Base-by-base conservation (phyloP, 2,888 invertebrate species). In the Rhagonycha lutea region DNA sequence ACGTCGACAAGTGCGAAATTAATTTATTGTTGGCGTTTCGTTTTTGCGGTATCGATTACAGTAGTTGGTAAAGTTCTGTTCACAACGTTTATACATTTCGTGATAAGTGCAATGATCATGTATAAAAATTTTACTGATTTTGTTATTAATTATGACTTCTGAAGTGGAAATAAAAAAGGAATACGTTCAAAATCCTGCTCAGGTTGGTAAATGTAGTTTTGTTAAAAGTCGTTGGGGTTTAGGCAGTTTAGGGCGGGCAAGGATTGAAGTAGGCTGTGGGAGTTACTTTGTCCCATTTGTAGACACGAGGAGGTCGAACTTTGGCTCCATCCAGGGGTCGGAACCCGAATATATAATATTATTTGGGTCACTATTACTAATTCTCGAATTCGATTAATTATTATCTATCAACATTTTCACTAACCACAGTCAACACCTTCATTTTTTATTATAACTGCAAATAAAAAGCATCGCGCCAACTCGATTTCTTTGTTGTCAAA, bases 281-380 rank as follows among this genome's bases (percentile, higher is more conserved):
- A 83, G 85, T 85, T 83, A 80, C 84, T 84, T 83, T 83, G 83
- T 83, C 82, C 82, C 81, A 81, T 79, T 78, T 78, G 80, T 77
- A 80, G 81, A 82, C 81, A 84, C 47, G 63, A 65, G 85, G 85
- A 86, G 86, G 86, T 85, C 85, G 86, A 85, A 83, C 85, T 82
- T 85, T 83, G 82, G 84, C 83, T 83, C 82, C 80, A 81, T 78
- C 81, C 79, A 79, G 80, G 83, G 83, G 82, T 82, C 82, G 83
- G 82, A 80, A 81, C 80, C 74, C 70, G 61, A 68, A 47, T 47
- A 47, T 47, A 47, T 47, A 47, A 47, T 47, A 47, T 47, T 47
- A 47, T 47, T 47, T 47, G 47, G 47, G 47, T n/a, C 47, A 47
- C 47, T 65, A 65, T 65, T n/a, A 24, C 63, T 65, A 65, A 24